phyloP scores from a whole-genome alignment of 2,113 vertebrate genomes.

The Phocoena sinus region DNA sequence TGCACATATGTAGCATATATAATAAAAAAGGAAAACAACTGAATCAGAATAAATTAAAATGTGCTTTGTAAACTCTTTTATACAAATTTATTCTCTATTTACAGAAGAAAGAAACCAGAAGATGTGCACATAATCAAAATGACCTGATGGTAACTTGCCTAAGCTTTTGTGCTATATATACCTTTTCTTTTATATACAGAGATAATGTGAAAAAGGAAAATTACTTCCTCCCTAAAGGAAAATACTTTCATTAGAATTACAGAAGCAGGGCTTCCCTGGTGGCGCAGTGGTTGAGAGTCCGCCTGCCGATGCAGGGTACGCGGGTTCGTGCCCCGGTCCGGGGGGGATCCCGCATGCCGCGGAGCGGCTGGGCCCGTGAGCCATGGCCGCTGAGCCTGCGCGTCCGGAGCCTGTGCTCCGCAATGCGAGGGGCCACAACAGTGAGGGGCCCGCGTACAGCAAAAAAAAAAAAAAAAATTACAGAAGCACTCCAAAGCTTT shows the following conservation, averaged over 20 bases:
- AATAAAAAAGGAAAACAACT: neutral
- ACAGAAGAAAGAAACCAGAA: neutral
- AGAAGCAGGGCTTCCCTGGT: neutral
- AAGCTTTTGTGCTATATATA: neutral
- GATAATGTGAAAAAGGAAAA: neutral
- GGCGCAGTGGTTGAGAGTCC: too few species aligned
- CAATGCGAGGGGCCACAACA: too few species aligned
- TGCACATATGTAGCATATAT: neutral
- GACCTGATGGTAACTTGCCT: neutral
- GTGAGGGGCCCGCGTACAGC: too few species aligned
- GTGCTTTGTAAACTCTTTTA: neutral
- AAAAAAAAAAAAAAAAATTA: neutral
- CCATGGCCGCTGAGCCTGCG: too few species aligned
- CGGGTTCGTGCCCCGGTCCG: too few species aligned
- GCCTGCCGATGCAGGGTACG: too few species aligned
- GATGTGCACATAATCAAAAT: neutral
- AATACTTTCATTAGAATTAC: neutral
- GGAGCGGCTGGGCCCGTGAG: too few species aligned
- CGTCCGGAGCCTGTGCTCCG: too few species aligned
- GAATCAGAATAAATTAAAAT: neutral
- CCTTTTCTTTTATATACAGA: neutral
- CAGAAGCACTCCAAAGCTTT: neutral
- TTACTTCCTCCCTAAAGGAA: neutral
- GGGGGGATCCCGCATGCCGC: too few species aligned
- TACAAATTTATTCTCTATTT: neutral